A percentile compares a stretch with the other conserved stretches of the same genome.
These are phyloP conservation scores for Hetaerina titia DNA, from an alignment of 2,888 invertebrate genomes.

Conservation along the genomic window DNA sequence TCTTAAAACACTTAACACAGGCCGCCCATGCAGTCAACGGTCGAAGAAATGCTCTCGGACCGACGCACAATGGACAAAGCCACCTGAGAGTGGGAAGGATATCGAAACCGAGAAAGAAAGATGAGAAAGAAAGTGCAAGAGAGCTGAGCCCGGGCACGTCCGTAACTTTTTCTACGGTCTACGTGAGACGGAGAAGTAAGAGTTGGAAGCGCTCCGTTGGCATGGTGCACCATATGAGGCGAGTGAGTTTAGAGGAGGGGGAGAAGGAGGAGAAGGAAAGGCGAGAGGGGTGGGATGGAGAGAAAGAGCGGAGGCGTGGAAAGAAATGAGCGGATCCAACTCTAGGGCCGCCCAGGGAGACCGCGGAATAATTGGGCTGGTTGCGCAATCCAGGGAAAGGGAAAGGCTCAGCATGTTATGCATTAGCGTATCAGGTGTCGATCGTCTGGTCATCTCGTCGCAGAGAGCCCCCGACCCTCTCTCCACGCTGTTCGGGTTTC, in stretches of 20 bases:
- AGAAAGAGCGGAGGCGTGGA: not conserved
- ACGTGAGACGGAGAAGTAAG: slow-evolving; percentile 17
- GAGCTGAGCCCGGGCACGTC: not conserved
- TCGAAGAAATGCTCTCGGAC: not conserved
- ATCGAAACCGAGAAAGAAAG: not conserved
- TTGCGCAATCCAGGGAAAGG: not conserved
- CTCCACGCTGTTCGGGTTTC: no score
- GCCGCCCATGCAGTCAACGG: not conserved
- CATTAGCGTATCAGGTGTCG: not conserved
- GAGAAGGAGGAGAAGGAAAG: not conserved
- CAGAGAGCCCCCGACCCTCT: not conserved
- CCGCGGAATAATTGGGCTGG: slow-evolving; percentile 14
- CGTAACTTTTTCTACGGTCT: not conserved
- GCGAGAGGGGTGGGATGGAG: not conserved
- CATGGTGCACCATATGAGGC: slow-evolving; percentile 8
- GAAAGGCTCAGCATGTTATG: not conserved
- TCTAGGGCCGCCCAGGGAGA: not conserved
- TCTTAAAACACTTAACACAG: no score
- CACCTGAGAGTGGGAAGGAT: not conserved
- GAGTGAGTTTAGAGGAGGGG: not conserved
- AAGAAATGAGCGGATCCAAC: not conserved
- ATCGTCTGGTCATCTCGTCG: not conserved
- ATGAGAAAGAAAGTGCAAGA: slow-evolving; percentile 20
- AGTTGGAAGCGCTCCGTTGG: not conserved
- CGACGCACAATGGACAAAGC: not conserved